Evolutionary conservation across 2,113 vertebrate genomes (phyloP), one percentile per base, ranked within the genome.

Genomic region (Falcunculus frontatus): DNA sequence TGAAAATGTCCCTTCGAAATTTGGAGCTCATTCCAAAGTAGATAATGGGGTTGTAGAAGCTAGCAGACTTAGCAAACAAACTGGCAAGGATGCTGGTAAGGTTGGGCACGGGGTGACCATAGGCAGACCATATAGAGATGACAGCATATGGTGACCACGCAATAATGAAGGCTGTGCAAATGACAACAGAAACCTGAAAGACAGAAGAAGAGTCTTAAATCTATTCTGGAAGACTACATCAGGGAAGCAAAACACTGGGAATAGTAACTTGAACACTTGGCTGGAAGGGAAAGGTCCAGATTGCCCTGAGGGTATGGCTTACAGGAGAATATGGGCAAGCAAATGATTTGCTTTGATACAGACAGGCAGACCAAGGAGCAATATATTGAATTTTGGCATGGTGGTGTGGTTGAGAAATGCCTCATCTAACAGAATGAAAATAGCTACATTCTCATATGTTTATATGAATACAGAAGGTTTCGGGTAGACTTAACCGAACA

Each of bases 21-120:
- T 98, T 98, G 92, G 98, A 98, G 96, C 98, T 98, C 98, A 99
- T 98, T 92, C 98, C 98, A 20, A 99, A 98, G 96, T 99, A 99
- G 85, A 98, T 98, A 88, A 98, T 95, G 4, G 98, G 98, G 87
- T 98, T 99, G 96, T 98, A 98, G 96, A 98, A 98, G 90, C 98
- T 98, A 88, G 98, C 98, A 19, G 98, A 98, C 96, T 99, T 98
- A 91, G 98, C 98, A 90, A 98, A 98, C 81, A 98, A 98, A 42
- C 98, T 98, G 86, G 98, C 98, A 87, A 99, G 88, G 95, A 99
- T 98, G 95, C 98, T 98, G 68, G 98, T 98, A 26, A 98, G 97
- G 88, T 91, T 98, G 52, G 98, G 98, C 59, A 98, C 97, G 5
- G 98, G 79, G 78, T 98, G 95, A 50, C 98, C 99, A 90, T 97